These are phyloP conservation scores for Catharus ustulatus DNA, from an alignment of 2,797 vertebrate genomes.

Conservation along the genomic window DNA sequence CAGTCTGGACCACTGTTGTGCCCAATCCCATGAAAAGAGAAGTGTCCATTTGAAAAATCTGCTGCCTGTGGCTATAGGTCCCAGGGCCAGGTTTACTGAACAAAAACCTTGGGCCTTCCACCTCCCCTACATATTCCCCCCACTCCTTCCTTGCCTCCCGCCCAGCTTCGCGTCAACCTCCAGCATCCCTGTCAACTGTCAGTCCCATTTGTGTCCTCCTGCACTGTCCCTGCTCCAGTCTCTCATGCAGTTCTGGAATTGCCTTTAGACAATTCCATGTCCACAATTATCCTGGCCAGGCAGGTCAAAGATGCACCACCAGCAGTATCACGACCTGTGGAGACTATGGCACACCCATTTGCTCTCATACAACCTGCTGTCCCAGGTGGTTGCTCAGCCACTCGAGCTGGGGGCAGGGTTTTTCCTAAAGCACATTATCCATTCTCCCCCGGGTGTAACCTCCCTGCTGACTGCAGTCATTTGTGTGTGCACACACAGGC, in stretches of 20 bases:
- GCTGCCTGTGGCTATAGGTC: not conserved
- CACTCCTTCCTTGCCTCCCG: not conserved
- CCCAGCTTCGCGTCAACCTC: not conserved
- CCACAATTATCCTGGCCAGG: not conserved
- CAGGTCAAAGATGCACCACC: no score
- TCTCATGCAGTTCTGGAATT: not conserved
- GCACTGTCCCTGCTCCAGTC: not conserved
- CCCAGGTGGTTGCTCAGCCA: not conserved
- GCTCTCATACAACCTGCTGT: not conserved
- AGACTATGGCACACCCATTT: not conserved
- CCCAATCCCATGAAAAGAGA: not conserved
- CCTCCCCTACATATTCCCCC: not conserved
- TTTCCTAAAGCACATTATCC: not conserved
- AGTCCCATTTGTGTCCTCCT: not conserved
- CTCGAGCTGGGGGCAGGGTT: not conserved
- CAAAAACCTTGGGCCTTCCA: not conserved
- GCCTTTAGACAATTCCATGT: not conserved
- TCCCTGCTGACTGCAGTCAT: not conserved
- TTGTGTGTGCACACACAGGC: not conserved
- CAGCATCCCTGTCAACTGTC: not conserved
- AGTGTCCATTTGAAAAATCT: not conserved
- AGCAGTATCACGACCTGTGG: not conserved
- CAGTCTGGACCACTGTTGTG: not conserved
- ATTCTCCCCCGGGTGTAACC: not conserved
- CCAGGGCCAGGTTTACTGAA: not conserved